A percentile compares a stretch with the other conserved stretches of the same genome.
phyloP scores from a whole-genome alignment of 2,888 invertebrate species.

The Mesodorylaimus sp. region DNA sequence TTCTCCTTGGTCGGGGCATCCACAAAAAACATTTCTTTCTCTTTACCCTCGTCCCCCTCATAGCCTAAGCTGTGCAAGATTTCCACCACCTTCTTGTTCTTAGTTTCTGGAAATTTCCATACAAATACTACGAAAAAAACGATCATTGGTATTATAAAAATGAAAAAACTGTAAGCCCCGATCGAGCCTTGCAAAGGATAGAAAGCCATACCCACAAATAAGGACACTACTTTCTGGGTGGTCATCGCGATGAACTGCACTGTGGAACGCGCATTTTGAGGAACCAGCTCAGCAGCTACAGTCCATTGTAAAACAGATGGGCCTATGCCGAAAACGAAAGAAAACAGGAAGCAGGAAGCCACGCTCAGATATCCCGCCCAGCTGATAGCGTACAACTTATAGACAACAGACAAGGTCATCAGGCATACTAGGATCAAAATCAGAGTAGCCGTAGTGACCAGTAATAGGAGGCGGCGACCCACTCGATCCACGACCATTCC shows the following conservation, averaged over 20 bases:
- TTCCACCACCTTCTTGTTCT: not conserved
- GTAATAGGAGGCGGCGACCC: too few species aligned
- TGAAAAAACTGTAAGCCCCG: not conserved
- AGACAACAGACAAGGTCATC: too few species aligned
- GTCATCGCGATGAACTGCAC: not conserved
- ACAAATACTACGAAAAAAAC: not conserved
- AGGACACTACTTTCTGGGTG: not conserved
- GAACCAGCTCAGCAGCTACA: not conserved
- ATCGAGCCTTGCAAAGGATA: not conserved
- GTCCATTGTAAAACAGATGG: not conserved
- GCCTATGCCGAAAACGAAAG: not conserved
- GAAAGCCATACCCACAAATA: not conserved
- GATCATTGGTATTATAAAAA: not conserved
- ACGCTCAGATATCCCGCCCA: too few species aligned
- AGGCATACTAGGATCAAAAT: too few species aligned
- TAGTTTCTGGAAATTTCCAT: not conserved
- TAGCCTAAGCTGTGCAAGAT: too few species aligned
- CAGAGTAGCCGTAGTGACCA: too few species aligned
- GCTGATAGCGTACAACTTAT: too few species aligned
- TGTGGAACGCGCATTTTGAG: not conserved
- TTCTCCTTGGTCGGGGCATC: not conserved
- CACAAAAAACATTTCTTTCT: too few species aligned
- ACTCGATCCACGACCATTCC: too few species aligned
- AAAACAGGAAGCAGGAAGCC: too few species aligned
- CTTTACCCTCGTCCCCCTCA: too few species aligned